A percentile compares a stretch with the other conserved stretches of the same genome.
These are phyloP conservation scores for Pelosia muscerda DNA, from an alignment of 2,888 invertebrate genomes.

Conservation along the genomic window DNA sequence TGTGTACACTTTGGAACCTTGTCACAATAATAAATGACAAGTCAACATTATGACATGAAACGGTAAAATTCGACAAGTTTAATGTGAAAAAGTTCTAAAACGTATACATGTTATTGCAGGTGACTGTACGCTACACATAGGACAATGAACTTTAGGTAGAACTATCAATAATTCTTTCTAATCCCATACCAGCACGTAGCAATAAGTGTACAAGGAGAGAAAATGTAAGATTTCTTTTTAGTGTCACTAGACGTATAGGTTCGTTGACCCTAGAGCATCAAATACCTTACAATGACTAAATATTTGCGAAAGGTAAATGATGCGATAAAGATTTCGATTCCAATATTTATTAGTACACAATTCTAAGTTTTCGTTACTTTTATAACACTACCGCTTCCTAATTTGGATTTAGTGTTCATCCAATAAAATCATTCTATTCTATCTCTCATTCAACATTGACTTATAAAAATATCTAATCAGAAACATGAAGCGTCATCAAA, in stretches of 20 bases:
- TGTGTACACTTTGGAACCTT: no score
- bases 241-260: not conserved
- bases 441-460: slow-evolving; percentile 27
- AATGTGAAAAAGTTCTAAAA: no score
- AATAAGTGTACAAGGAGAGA: not conserved
- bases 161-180: not conserved
- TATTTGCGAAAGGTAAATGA: slow-evolving; percentile 3
- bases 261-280: not conserved
- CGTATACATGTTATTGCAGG: no score
- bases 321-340: not conserved
- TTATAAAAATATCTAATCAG: slow-evolving; percentile 32
- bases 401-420: slow-evolving; percentile 24
- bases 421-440: slow-evolving; percentile 27
- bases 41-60: no score
- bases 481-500: slow-evolving; percentile 14
- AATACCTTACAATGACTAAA: slow-evolving; percentile 4
- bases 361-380: slow-evolving; percentile 5
- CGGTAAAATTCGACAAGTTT: no score
- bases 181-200: not conserved
- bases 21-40: no score
- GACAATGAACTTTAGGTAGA: not conserved
- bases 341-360: slow-evolving; percentile 1
- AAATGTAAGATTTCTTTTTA: not conserved
- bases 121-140: no score
- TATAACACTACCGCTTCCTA: slow-evolving; percentile 5